These are phyloP conservation scores for Tautogolabrus adspersus DNA, from an alignment of 2,113 vertebrate genomes.

Conservation along the genomic window DNA sequence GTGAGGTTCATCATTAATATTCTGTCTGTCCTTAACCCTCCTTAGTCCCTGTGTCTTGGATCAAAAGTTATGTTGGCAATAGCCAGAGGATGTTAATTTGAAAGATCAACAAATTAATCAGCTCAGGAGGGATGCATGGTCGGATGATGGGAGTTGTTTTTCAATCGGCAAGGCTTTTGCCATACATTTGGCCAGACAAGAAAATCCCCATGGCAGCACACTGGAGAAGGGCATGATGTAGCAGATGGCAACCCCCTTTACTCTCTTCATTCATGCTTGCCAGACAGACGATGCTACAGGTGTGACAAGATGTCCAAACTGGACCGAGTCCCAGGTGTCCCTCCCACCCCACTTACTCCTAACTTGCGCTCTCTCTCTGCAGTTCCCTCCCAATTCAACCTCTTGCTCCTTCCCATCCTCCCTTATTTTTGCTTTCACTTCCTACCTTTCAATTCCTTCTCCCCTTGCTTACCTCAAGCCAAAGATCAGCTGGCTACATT, in stretches of 20 bases:
- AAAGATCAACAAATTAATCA: conserved; percentile 81
- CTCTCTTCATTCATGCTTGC: conserved; percentile 50
- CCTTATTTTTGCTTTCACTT: background rate
- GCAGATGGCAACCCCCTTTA: conserved; percentile 75
- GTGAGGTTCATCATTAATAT: background rate
- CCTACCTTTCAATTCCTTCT: conserved; percentile 26
- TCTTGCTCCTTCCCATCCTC: background rate
- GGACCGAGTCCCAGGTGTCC: conserved; percentile 71
- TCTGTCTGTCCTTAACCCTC: conserved; percentile 34
- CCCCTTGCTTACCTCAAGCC: conserved; percentile 49
- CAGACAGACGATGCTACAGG: conserved; percentile 79
- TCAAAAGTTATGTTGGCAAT: conserved; percentile 61
- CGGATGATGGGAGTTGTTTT: conserved; percentile 48
- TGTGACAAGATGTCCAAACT: conserved; percentile 79
- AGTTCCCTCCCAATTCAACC: conserved; percentile 15
- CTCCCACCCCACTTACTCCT: conserved; percentile 24
- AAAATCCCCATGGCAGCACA: conserved; percentile 73
- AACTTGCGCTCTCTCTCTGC: background rate
- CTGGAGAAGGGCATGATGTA: conserved; percentile 64
- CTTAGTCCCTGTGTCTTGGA: conserved; percentile 45
- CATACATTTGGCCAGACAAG: conserved; percentile 70
- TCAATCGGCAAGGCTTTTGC: conserved; percentile 50
- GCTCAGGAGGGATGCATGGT: conserved; percentile 54
- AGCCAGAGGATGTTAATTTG: conserved; percentile 71
- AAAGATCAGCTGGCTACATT: conserved; percentile 69